Percentiles rank a stretch among this genome's conserved stretches.
Evolutionary conservation across 2,888 invertebrate genomes (phyloP).

Genomic region (Stenoptilia bipunctidactyla): DNA sequence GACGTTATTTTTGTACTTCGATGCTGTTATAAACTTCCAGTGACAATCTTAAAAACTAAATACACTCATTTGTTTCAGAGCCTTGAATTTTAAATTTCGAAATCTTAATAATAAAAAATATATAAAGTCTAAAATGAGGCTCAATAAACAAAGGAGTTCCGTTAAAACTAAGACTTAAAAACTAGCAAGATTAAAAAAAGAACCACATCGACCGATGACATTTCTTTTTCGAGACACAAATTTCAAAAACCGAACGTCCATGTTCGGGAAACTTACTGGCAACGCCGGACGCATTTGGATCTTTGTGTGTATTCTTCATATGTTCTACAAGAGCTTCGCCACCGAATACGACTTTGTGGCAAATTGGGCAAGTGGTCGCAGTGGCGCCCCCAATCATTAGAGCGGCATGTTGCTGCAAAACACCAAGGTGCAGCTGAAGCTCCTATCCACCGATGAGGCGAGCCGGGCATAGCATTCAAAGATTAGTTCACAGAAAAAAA

Average conservation of each 20-base stretch:
- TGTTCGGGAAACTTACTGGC: constrained; percentile 80
- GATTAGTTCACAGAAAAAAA: constrained; percentile 40
- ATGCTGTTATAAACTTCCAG: constrained; percentile 49
- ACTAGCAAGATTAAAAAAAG: constrained; percentile 8
- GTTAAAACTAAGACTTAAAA: constrained; percentile 11
- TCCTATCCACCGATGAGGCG: constrained; percentile 73
- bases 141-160: constrained; percentile 21
- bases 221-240: constrained; percentile 8
- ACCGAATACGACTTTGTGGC: constrained; percentile 94
- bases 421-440: constrained; percentile 94
- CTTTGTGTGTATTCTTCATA: constrained; percentile 96
- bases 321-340: constrained; percentile 95
- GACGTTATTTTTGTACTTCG: constrained; percentile 1
- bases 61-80: constrained; percentile 41
- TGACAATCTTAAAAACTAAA: constrained; percentile 52
- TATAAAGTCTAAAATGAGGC: constrained; percentile 10
- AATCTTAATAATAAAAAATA: constrained; percentile 11
- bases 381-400: constrained; percentile 92
- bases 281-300: constrained; percentile 89
- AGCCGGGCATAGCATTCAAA: constrained; percentile 62
- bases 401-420: constrained; percentile 96
- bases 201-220: constrained; percentile 2
- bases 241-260: constrained; percentile 22
- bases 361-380: constrained; percentile 92
- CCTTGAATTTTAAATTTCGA: constrained; percentile 8